Evolutionary conservation across 1,140 invertebrate species (phyloP).

Genomic region (Sinella curviseta): DNA sequence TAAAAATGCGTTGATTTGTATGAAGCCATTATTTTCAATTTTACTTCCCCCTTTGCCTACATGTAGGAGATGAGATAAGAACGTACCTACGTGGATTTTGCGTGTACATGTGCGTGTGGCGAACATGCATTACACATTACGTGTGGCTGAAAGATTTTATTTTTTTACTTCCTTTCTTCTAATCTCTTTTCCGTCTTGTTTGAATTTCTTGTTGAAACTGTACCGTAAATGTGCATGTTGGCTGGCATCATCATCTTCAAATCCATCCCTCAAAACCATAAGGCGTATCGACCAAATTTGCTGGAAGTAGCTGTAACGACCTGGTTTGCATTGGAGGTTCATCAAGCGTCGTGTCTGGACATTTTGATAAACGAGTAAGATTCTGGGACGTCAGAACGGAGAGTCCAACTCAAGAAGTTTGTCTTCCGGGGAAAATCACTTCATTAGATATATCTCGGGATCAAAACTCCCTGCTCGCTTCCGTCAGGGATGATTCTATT

Average conservation of each 20-base stretch:
- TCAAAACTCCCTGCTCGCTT: slow-evolving; percentile 83
- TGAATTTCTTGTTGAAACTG: too few relatives aligned
- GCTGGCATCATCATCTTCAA: too few relatives aligned
- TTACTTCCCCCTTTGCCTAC: not conserved
- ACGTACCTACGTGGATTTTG: too few relatives aligned
- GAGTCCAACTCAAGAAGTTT: slow-evolving; percentile 64
- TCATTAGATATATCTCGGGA: slow-evolving; percentile 83
- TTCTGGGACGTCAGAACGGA: slow-evolving; percentile 88
- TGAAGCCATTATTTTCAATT: too few relatives aligned
- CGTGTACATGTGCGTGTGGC: too few relatives aligned
- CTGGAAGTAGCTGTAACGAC: slow-evolving; percentile 94
- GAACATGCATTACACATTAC: too few relatives aligned
- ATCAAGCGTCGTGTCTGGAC: slow-evolving; percentile 86
- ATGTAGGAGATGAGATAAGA: too few relatives aligned
- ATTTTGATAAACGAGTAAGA: slow-evolving; percentile 94
- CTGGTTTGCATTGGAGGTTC: slow-evolving; percentile 88
- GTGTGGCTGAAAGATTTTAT: too few relatives aligned
- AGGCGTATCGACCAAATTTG: slow-evolving; percentile 95
- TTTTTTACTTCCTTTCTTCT: too few relatives aligned
- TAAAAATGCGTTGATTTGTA: slow-evolving; percentile 22
- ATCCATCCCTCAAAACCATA: too few relatives aligned
- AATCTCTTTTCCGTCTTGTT: too few relatives aligned
- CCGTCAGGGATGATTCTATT: slow-evolving; percentile 90
- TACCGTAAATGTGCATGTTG: too few relatives aligned
- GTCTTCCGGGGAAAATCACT: slow-evolving; percentile 87